Conservation (phyloP, 2,113 vertebrate genomes). For the Pyxicephalus adspersus region DNA sequence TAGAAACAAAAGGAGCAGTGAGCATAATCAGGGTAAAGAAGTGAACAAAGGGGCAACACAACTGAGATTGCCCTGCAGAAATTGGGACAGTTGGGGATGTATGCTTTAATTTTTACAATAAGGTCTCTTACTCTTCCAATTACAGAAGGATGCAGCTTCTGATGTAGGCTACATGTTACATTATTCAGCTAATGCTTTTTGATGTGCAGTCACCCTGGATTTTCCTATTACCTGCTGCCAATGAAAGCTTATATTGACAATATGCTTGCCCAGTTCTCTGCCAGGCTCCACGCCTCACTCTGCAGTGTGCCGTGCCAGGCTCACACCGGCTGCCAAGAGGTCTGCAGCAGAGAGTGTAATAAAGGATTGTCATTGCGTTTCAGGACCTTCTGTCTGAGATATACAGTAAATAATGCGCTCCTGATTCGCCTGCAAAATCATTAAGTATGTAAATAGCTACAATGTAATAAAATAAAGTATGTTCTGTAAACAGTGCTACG, state of each 20-base stretch:
- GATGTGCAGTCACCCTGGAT: constrained; percentile 46
- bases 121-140: background rate
- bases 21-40: no score
- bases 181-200: constrained; percentile 35
- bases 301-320: constrained; percentile 15
- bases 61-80: no score
- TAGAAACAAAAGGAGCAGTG: no score
- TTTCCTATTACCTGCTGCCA: constrained; percentile 44
- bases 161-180: constrained; percentile 1
- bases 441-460: constrained; percentile 42
- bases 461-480: constrained; percentile 47
- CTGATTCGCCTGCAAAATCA: constrained; percentile 14
- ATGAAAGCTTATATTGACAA: constrained; percentile 47
- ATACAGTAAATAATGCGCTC: constrained; percentile 44
- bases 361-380: constrained; percentile 33
- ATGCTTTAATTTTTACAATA: no score
- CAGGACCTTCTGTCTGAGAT: constrained; percentile 44
- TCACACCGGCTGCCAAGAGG: constrained; percentile 26
- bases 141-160: constrained; percentile 19
- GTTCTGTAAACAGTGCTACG: constrained; percentile 35
- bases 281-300: constrained; percentile 15
- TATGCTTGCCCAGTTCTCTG: constrained; percentile 33
- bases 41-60: no score
- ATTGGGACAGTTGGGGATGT: no score
- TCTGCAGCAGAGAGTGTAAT: constrained; percentile 26